These are phyloP conservation scores for Proteles cristata DNA, from an alignment of 2,113 vertebrate species.

Conservation along the genomic window DNA sequence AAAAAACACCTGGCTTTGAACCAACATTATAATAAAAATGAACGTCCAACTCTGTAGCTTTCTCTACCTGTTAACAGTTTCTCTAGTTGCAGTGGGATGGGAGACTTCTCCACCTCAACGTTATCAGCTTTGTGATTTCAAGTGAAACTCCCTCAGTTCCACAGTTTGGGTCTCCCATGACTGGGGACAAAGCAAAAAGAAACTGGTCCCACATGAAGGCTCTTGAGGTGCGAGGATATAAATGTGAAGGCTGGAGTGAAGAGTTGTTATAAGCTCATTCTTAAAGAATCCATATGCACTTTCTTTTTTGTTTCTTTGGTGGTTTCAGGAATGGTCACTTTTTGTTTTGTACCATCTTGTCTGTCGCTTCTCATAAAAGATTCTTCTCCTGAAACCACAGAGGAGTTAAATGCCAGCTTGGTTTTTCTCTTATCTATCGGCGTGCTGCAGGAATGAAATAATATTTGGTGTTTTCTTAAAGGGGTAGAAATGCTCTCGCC, in stretches of 20 bases:
- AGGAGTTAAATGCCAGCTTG: conserved; percentile 48
- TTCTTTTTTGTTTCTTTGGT: conserved; percentile 13
- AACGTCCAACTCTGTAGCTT: not conserved
- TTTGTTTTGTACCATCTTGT: conserved; percentile 1
- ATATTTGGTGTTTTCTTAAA: conserved; percentile 14
- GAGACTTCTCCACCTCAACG: not conserved
- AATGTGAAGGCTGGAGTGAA: not conserved
- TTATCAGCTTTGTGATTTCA: not conserved
- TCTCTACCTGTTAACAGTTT: not conserved
- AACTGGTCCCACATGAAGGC: not conserved
- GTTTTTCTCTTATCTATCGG: not conserved
- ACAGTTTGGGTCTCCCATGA: not conserved
- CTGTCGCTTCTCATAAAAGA: conserved; percentile 44
- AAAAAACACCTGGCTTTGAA: not conserved
- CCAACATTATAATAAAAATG: not conserved
- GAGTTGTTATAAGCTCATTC: not conserved
- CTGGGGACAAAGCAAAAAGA: not conserved
- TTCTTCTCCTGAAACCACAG: conserved; percentile 39
- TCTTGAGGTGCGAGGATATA: not conserved
- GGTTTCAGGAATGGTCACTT: not conserved
- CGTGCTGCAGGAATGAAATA: not conserved
- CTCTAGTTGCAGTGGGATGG: not conserved
- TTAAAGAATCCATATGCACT: not conserved
- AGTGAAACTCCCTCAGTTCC: not conserved
- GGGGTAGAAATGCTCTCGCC: not conserved